Percentiles rank a stretch among this genome's conserved stretches.
These are phyloP conservation scores for Huso huso DNA, from an alignment of 2,797 vertebrate genomes.

Conservation along the genomic window DNA sequence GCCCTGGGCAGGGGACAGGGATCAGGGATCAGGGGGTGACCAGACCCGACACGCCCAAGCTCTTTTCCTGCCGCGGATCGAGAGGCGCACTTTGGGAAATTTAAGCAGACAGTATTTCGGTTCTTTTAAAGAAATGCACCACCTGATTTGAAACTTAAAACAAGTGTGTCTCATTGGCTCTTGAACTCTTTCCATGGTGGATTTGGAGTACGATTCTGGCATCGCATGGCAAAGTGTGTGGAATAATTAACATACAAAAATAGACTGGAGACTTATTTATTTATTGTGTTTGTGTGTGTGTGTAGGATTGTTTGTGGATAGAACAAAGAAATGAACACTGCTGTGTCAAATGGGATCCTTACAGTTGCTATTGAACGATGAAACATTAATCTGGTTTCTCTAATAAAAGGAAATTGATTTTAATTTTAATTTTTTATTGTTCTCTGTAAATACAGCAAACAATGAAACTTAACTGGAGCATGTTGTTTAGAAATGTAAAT, in stretches of 20 bases:
- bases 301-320: constrained; percentile 4
- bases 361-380: not conserved
- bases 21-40: too few species aligned
- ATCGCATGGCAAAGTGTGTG: not conserved
- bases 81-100: not conserved
- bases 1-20: not conserved
- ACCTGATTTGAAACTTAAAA: too few species aligned
- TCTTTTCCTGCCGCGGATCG: not conserved
- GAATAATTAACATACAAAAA: not conserved
- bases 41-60: not conserved
- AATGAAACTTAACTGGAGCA: not conserved
- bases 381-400: not conserved
- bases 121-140: too few species aligned
- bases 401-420: not conserved
- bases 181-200: too few species aligned
- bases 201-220: too few species aligned
- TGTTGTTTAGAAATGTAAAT: not conserved
- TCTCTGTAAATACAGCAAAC: too few species aligned
- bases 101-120: too few species aligned
- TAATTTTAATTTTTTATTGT: too few species aligned
- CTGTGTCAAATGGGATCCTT: too few species aligned
- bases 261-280: too few species aligned
- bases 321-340: too few species aligned
- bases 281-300: not conserved
- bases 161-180: too few species aligned